Percentiles rank a stretch among this genome's conserved stretches.
Evolutionary conservation across 2,888 invertebrate species (phyloP).

Genomic region (Magallana nippona): DNA sequence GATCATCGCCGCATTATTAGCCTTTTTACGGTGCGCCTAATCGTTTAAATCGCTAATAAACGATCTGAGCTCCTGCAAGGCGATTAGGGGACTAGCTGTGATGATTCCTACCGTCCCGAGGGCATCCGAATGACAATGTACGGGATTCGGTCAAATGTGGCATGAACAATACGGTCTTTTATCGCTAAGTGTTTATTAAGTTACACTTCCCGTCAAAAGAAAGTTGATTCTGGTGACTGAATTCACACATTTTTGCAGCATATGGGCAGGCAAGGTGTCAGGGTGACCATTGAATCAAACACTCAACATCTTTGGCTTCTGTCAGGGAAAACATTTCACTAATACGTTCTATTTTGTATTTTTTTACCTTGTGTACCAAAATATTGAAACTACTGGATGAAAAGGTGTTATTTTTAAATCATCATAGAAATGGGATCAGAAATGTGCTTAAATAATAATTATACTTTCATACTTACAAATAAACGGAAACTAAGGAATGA

Average conservation of each 20-base stretch:
- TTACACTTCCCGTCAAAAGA: conserved; percentile 3
- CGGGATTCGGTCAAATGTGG: conserved; percentile 19
- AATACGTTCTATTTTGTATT: too few species aligned
- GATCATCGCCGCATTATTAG: conserved; percentile 48
- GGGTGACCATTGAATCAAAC: not conserved
- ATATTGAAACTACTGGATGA: too few species aligned
- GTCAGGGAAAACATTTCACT: too few species aligned
- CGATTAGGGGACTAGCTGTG: conserved; percentile 39
- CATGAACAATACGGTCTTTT: conserved; percentile 34
- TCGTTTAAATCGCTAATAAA: conserved; percentile 45
- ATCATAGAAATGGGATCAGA: too few species aligned
- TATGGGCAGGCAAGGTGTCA: not conserved
- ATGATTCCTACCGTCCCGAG: conserved; percentile 47
- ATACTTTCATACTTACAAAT: too few species aligned
- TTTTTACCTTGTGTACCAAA: too few species aligned
- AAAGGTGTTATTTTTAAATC: too few species aligned
- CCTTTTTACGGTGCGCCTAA: conserved; percentile 46
- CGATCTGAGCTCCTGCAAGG: conserved; percentile 20
- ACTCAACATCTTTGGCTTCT: too few species aligned
- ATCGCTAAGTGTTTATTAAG: conserved; percentile 23
- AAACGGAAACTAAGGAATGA: too few species aligned
- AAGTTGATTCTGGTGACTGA: conserved; percentile 34
- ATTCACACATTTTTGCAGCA: conserved; percentile 31
- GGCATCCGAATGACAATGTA: conserved; percentile 39
- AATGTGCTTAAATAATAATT: too few species aligned